These are phyloP conservation scores for Megalops cyprinoides DNA, from an alignment of 2,797 vertebrate genomes.

Conservation along the genomic window DNA sequence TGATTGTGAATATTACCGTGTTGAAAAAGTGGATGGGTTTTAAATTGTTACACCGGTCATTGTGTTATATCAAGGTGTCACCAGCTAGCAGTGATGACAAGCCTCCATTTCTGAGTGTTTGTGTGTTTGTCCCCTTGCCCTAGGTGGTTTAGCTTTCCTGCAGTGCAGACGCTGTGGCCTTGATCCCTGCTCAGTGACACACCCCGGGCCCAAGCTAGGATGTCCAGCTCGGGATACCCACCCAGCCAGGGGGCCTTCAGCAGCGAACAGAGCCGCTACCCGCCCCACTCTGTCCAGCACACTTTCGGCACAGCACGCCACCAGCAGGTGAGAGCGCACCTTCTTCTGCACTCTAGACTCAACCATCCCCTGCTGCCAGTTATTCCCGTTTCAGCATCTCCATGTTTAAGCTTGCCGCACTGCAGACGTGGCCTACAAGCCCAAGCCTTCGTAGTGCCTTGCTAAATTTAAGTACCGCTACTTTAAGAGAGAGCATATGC, in stretches of 20 bases:
- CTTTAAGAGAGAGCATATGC: too few species aligned
- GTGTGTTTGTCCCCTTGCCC: slow-evolving; percentile 45
- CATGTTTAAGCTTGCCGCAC: not conserved
- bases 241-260: slow-evolving; percentile 96
- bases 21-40: too few species aligned
- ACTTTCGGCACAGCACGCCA: slow-evolving; percentile 85
- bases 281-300: slow-evolving; percentile 92
- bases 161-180: slow-evolving; percentile 79
- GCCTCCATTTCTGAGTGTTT: slow-evolving; percentile 33
- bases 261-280: slow-evolving; percentile 91
- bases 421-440: not conserved
- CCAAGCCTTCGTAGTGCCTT: not conserved
- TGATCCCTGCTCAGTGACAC: slow-evolving; percentile 77
- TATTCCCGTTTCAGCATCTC: too few species aligned
- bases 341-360: too few species aligned
- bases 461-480: not conserved
- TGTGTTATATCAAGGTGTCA: too few species aligned
- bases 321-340: slow-evolving; percentile 80
- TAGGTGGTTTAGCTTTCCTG: slow-evolving; percentile 82
- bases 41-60: too few species aligned
- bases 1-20: too few species aligned
- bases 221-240: slow-evolving; percentile 94
- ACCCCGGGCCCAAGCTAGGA: slow-evolving; percentile 63
- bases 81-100: too few species aligned
- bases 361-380: too few species aligned